Base-by-base conservation (phyloP, 2,888 invertebrate species). In the Sisyra nigra region DNA sequence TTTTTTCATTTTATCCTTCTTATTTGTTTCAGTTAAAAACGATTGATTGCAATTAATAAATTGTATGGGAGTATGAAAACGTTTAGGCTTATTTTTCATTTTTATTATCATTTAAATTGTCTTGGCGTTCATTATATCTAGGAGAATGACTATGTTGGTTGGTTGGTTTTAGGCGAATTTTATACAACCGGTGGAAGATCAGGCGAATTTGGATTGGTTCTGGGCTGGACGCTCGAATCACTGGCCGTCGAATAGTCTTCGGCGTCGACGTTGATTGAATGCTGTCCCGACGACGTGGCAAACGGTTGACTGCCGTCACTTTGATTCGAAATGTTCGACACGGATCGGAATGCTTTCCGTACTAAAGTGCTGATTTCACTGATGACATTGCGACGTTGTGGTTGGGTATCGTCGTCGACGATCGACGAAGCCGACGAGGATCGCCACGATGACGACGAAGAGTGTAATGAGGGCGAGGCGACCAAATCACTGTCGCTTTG, bases 261-360 rank as follows among this genome's bases (percentile, higher is more conserved):
- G 35, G 44, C 52, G 39, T 64, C 63, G 1, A 58, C 58, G 55
- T 69, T 69, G 55, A 69, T 70, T 50, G 69, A 67, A 57, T 66
- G 67, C 44, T 59, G 54, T 48, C 58, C 57, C 30, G 59, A 56
- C 44, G 49, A 49, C 9, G 46, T 48, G 6, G 45, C 48, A 45
- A 48, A 48, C 47, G 24, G 40, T 44, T 45, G 35, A 30, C 33
- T 34, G 11, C 34, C 41, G 19, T 35, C 18, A 9, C 13, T 34
- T 19, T 13, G 18, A 14, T 15, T 24, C 5, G 8, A 17, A 11
- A 34, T 18, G 11, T 15, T 33, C 3, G 40, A 40, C 14, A 31
- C 31, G 8, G 40, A 40, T 17, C 19, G 8, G 19, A 41, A 9
- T 11, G 18, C 14, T 11, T 30, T 41, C 17, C 24, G 17, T 6